Conservation (phyloP, 2,797 vertebrate species). For the Pogonophryne albipinna region DNA sequence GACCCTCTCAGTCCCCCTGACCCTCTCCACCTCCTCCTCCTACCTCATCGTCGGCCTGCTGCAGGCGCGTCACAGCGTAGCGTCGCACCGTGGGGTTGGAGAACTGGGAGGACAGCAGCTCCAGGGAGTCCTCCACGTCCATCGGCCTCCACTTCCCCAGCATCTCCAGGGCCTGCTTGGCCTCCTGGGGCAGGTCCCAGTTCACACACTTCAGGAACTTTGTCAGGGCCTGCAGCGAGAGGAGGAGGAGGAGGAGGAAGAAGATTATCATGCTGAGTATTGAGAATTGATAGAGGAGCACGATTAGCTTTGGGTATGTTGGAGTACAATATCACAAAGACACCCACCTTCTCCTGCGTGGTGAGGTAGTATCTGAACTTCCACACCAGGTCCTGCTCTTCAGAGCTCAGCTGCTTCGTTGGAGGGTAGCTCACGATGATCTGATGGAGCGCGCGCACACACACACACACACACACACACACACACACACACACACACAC, state of each 20-base stretch:
- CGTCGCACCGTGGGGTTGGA: slow-evolving; percentile 94
- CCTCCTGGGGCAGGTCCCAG: slow-evolving; percentile 97
- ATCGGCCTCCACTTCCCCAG: slow-evolving; percentile 98
- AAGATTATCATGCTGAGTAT: background rate
- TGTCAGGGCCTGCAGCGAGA: slow-evolving; percentile 90
- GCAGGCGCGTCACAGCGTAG: slow-evolving; percentile 94
- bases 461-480: background rate
- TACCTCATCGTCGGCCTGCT: slow-evolving; percentile 98
- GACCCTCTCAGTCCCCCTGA: too few species aligned
- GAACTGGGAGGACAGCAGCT: slow-evolving; percentile 95
- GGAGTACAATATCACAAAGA: background rate
- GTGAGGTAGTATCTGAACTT: slow-evolving; percentile 99
- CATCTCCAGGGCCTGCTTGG: slow-evolving; percentile 96
- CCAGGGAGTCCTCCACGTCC: slow-evolving; percentile 98
- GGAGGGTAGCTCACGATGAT: slow-evolving; percentile 98
- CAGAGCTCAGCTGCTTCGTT: slow-evolving; percentile 96
- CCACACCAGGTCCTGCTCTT: slow-evolving; percentile 99
- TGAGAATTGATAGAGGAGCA: background rate
- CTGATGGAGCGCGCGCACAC: slow-evolving; percentile 72
- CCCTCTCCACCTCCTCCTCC: too few species aligned
- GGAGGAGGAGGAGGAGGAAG: background rate
- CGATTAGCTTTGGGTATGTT: background rate
- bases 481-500: too few species aligned
- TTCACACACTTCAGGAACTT: slow-evolving; percentile 99
- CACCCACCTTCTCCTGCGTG: slow-evolving; percentile 94